A percentile compares a stretch with the other conserved stretches of the same genome.
phyloP scores from a whole-genome alignment of 2,113 vertebrate genomes.

The Seriola aureovittata region DNA sequence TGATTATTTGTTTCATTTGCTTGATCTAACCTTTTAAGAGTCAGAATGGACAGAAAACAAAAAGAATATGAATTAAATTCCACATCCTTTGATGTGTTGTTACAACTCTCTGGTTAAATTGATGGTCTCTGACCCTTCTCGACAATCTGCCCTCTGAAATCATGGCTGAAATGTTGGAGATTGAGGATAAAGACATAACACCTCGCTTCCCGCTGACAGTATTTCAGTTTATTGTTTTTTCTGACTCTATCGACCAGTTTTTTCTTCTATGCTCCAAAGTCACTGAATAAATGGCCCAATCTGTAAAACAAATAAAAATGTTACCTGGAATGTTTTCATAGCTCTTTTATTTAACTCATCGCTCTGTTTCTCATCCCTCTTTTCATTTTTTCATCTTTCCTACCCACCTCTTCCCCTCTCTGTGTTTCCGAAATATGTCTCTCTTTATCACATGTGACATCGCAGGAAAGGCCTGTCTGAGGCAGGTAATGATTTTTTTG shows the following conservation, averaged over 20 bases:
- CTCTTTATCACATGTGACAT: slow-evolving; percentile 85
- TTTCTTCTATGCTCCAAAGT: slow-evolving; percentile 27
- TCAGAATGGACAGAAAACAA: slow-evolving; percentile 12
- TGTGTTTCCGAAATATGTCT: slow-evolving; percentile 80
- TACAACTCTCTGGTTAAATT: slow-evolving; percentile 1
- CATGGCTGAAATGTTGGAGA: not conserved
- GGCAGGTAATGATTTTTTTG: slow-evolving; percentile 85
- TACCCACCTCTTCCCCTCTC: slow-evolving; percentile 20
- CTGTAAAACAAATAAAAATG: slow-evolving; percentile 64
- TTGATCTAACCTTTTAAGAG: slow-evolving; percentile 26
- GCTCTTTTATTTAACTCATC: slow-evolving; percentile 50
- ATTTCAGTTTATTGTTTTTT: slow-evolving; percentile 19
- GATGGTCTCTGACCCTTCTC: not conserved
- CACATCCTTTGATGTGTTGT: not conserved
- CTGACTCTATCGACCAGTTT: slow-evolving; percentile 12
- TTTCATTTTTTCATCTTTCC: slow-evolving; percentile 43
- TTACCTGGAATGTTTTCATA: slow-evolving; percentile 49
- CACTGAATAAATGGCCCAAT: slow-evolving; percentile 45
- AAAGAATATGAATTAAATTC: not conserved
- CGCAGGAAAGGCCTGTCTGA: slow-evolving; percentile 81
- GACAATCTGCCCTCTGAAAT: not conserved
- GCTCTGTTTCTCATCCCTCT: slow-evolving; percentile 38
- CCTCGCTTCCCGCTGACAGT: not conserved
- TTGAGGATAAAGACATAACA: slow-evolving; percentile 8
- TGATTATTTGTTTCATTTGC: slow-evolving; percentile 27